These are phyloP conservation scores for Drosophila baimaii DNA, from an alignment of 1,140 invertebrate species.

Conservation along the genomic window DNA sequence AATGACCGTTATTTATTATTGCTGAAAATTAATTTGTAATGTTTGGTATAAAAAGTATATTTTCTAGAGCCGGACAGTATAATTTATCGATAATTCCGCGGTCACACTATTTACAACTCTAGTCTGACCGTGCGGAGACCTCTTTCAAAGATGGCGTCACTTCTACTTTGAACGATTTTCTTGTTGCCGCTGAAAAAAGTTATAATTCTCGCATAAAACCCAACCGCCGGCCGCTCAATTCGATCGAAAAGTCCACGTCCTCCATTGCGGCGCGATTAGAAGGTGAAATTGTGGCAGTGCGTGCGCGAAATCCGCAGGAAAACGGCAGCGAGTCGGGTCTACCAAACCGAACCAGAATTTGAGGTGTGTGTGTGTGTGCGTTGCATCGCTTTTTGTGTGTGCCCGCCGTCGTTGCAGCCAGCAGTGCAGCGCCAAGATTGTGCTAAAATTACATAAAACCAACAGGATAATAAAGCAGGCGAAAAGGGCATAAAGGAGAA, in stretches of 20 bases:
- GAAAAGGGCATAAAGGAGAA: constrained; percentile 40
- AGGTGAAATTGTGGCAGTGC: constrained; percentile 63
- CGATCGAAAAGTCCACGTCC: constrained; percentile 66
- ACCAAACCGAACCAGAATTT: constrained; percentile 48
- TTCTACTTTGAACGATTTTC: constrained; percentile 69
- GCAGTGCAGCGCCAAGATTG: constrained; percentile 47
- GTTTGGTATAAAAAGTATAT: too few species aligned
- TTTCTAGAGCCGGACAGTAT: too few species aligned
- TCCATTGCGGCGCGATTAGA: constrained; percentile 56
- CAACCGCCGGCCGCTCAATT: constrained; percentile 58
- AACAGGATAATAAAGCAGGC: constrained; percentile 24
- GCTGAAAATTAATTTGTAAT: too few species aligned
- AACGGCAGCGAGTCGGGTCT: constrained; percentile 24
- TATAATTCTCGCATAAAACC: constrained; percentile 67
- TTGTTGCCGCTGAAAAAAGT: constrained; percentile 72
- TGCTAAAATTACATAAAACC: constrained; percentile 59
- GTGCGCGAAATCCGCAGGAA: constrained; percentile 44
- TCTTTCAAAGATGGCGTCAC: constrained; percentile 76
- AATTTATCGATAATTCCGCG: too few species aligned
- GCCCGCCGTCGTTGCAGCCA: constrained; percentile 26
- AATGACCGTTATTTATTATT: too few species aligned
- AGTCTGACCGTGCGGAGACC: too few species aligned
- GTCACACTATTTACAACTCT: too few species aligned
- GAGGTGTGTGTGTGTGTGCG: constrained; percentile 59
- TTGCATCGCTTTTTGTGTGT: constrained; percentile 50